Percentiles rank a stretch among this genome's conserved stretches.
These are phyloP conservation scores for Leptinotarsa lineolata DNA, from an alignment of 1,140 invertebrate species.

Conservation along the genomic window DNA sequence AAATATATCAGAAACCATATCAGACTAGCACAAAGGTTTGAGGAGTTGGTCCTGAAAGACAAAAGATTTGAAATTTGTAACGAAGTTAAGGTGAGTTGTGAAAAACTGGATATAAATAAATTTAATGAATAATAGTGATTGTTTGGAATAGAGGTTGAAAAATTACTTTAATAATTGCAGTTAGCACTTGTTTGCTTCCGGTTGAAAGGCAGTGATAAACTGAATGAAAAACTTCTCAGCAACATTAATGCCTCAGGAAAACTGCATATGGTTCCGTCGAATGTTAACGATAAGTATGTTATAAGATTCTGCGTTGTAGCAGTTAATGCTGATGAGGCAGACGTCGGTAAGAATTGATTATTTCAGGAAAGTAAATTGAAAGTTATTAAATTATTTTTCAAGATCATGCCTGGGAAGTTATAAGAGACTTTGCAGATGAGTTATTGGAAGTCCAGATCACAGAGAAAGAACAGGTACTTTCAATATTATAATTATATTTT, in stretches of 20 bases:
- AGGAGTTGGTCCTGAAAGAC: conserved; percentile 81
- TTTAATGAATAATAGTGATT: no score
- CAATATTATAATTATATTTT: conserved; percentile 46
- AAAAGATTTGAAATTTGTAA: conserved; percentile 93
- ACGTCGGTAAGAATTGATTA: conserved; percentile 71
- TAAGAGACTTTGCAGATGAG: conserved; percentile 82
- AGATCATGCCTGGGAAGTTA: conserved; percentile 88
- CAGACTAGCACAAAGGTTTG: conserved; percentile 91
- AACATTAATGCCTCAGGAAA: conserved; percentile 95
- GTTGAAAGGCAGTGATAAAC: conserved; percentile 80
- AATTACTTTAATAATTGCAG: conserved; percentile 57
- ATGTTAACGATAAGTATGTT: conserved; percentile 85
- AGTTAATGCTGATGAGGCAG: conserved; percentile 84
- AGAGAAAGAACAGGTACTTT: conserved; percentile 59
- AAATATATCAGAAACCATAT: conserved; percentile 92
- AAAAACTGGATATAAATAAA: not conserved
- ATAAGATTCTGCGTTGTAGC: conserved; percentile 96
- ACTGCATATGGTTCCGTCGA: conserved; percentile 96
- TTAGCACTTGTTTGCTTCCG: conserved; percentile 85
- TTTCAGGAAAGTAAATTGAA: not conserved
- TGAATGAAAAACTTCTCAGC: conserved; percentile 93
- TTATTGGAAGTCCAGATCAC: conserved; percentile 70
- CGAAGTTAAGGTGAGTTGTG: conserved; percentile 82
- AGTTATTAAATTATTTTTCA: conserved; percentile 52
- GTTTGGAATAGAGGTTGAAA: no score